Conservation (phyloP, 2,797 vertebrate genomes). For the Onychomys arenicola region DNA sequence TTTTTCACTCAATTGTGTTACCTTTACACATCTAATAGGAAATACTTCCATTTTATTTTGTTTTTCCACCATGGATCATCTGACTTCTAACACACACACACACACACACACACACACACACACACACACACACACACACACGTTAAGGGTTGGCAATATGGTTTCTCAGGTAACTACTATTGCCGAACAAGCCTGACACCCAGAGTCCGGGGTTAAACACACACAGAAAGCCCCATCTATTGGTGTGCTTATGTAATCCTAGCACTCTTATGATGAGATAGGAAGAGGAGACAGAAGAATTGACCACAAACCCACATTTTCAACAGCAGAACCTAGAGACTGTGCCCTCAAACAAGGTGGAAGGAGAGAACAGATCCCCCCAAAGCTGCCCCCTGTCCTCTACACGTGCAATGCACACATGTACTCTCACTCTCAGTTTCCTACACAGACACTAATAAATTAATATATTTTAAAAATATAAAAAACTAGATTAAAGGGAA, state of each 20-base stretch:
- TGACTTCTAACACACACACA: background rate
- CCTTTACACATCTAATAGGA: background rate
- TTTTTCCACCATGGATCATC: background rate
- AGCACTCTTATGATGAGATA: background rate
- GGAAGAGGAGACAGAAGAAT: background rate
- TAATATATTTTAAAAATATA: background rate
- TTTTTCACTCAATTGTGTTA: background rate
- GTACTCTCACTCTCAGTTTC: background rate
- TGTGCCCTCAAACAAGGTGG: background rate
- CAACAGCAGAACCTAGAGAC: background rate
- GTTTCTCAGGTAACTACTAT: background rate
- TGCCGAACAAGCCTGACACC: background rate
- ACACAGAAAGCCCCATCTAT: background rate
- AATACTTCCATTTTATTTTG: background rate
- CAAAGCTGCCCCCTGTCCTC: background rate
- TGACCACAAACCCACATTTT: background rate
- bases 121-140: no score
- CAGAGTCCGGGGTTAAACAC: background rate
- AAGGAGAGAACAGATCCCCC: background rate
- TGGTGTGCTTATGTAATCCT: background rate
- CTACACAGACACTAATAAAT: background rate
- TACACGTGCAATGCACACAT: background rate
- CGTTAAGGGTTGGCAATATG: no score
- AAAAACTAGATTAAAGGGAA: background rate
- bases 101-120: background rate